Percentiles rank a stretch among this genome's conserved stretches.
Conservation (phyloP, 53 echinoderm and acorn worm species). For the Apostichopus leukothele region DNA sequence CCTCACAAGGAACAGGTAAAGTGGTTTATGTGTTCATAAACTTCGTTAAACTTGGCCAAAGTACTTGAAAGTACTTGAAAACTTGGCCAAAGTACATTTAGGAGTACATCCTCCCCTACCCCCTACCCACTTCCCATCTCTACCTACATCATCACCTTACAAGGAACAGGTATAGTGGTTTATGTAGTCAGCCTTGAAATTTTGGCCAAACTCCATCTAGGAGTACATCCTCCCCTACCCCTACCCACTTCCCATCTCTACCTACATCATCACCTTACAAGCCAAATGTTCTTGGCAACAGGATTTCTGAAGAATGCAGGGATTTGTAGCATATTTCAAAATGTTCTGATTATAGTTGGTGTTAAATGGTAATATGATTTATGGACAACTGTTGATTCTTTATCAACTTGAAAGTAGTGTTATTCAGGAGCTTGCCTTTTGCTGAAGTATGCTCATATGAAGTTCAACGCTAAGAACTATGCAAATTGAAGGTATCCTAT, state of each 20-base stretch:
- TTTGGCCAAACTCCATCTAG: neutral
- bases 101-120: neutral
- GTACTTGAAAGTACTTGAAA: neutral
- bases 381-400: no score
- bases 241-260: neutral
- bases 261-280: neutral
- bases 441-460: no score
- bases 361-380: no score
- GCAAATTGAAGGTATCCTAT: no score
- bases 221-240: neutral
- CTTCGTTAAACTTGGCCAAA: neutral
- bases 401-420: no score
- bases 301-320: no score
- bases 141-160: neutral
- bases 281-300: no score
- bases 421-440: no score
- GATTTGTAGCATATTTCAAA: no score
- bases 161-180: neutral
- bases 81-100: neutral
- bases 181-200: neutral
- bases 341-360: no score
- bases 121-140: slow-evolving; percentile 1
- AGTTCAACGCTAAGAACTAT: no score
- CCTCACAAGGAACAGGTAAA: neutral
- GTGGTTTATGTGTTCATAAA: no score